A percentile compares a stretch with the other conserved stretches of the same genome.
Evolutionary conservation across 2,113 vertebrate species (phyloP).

Genomic region (Osmerus mordax): DNA sequence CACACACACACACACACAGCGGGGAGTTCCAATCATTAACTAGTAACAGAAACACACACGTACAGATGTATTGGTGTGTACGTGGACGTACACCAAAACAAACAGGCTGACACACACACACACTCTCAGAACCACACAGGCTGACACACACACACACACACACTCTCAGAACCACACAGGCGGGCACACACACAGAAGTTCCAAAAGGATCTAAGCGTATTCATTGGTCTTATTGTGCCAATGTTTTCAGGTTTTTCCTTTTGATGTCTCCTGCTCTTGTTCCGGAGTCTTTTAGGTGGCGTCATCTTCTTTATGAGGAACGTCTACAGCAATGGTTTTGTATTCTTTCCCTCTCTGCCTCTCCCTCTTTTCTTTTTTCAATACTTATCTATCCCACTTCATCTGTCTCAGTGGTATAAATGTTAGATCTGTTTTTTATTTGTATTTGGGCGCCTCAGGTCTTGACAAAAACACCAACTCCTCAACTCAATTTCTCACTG

Average conservation of each 20-base stretch:
- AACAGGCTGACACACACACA: slow-evolving; percentile 15
- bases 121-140: neutral
- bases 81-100: slow-evolving; percentile 1
- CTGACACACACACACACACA: slow-evolving; percentile 3
- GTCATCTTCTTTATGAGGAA: slow-evolving; percentile 46
- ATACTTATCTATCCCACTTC: neutral
- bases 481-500: slow-evolving; percentile 24
- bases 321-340: slow-evolving; percentile 30
- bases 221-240: slow-evolving; percentile 61
- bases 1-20: neutral
- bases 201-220: slow-evolving; percentile 54
- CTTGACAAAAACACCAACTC: slow-evolving; percentile 22
- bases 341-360: neutral
- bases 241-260: slow-evolving; percentile 60
- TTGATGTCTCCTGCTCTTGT: slow-evolving; percentile 62
- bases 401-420: slow-evolving; percentile 25
- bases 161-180: slow-evolving; percentile 20
- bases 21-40: neutral
- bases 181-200: slow-evolving; percentile 37
- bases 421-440: slow-evolving; percentile 20
- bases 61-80: slow-evolving; percentile 6
- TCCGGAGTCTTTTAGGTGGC: slow-evolving; percentile 59
- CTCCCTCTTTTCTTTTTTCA: neutral
- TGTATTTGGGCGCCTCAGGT: slow-evolving; percentile 26
- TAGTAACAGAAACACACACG: slow-evolving; percentile 7